These are phyloP conservation scores for Zaprionus bogoriensis DNA, from an alignment of 2,888 invertebrate species.

Conservation along the genomic window DNA sequence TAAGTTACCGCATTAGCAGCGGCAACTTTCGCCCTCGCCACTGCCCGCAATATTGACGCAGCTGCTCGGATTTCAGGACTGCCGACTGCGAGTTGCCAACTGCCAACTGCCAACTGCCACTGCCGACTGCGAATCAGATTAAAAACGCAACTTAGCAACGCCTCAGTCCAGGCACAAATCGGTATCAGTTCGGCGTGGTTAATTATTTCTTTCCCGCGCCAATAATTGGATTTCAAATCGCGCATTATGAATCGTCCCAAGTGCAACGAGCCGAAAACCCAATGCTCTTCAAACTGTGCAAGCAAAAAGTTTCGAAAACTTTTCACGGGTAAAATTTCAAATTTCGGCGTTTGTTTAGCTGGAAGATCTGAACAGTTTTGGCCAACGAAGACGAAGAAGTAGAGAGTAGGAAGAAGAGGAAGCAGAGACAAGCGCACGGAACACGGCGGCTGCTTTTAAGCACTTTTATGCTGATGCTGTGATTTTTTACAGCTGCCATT, in stretches of 20 bases:
- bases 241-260: too few relatives aligned
- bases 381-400: conserved; percentile 55
- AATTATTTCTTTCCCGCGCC: conserved; percentile 43
- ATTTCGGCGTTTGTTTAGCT: conserved; percentile 19
- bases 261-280: too few relatives aligned
- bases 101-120: too few relatives aligned
- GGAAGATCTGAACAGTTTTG: conserved; percentile 35
- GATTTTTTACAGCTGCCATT: conserved; percentile 79
- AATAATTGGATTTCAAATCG: conserved; percentile 62
- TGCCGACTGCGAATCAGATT: conserved; percentile 42
- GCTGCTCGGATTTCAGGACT: conserved; percentile 13
- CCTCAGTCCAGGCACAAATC: not conserved
- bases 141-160: not conserved
- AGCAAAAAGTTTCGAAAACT: conserved; percentile 16
- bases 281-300: conserved; percentile 8
- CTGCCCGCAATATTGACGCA: conserved; percentile 19
- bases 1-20: conserved; percentile 66
- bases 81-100: too few relatives aligned
- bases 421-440: conserved; percentile 18
- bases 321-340: conserved; percentile 1
- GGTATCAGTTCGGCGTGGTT: conserved; percentile 48
- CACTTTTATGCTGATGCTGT: conserved; percentile 78
- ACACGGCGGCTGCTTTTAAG: conserved; percentile 72
- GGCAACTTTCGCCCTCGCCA: conserved; percentile 12
- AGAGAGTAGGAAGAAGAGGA: conserved; percentile 21